Conservation (phyloP, 2,797 vertebrate genomes). For the Halcyon smyrnensis region DNA sequence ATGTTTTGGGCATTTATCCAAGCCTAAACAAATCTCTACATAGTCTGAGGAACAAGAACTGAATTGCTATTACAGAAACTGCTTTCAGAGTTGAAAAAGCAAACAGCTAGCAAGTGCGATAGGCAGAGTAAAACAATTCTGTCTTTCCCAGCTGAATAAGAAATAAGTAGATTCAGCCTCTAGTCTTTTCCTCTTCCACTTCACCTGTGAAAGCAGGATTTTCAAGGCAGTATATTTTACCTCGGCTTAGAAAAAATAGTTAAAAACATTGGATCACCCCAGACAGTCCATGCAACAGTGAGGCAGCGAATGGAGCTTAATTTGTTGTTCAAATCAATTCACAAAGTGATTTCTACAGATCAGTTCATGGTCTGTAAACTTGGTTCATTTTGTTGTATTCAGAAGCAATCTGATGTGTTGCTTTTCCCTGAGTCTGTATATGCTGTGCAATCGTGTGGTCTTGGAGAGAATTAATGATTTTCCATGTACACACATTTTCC, state of each 20-base stretch:
- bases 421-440: not conserved
- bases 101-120: not conserved
- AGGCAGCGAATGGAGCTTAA: not conserved
- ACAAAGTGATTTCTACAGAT: not conserved
- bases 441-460: not conserved
- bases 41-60: slow-evolving; percentile 34
- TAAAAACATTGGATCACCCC: not conserved
- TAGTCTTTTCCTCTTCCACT: not conserved
- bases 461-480: not conserved
- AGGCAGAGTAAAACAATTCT: slow-evolving; percentile 37
- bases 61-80: slow-evolving; percentile 38
- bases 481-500: rapidly evolving
- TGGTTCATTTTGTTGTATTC: not conserved
- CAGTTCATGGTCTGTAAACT: not conserved
- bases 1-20: slow-evolving; percentile 44
- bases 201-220: not conserved
- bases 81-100: slow-evolving; percentile 22
- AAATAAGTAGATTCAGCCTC: slow-evolving; percentile 10
- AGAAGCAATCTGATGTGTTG: not conserved
- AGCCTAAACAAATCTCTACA: slow-evolving; percentile 40
- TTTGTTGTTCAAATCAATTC: not conserved
- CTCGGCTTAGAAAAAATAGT: not conserved
- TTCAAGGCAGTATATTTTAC: not conserved
- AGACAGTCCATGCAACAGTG: not conserved
- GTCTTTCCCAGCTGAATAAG: slow-evolving; percentile 26